Percentiles rank a stretch among this genome's conserved stretches.
These are phyloP conservation scores for Artibeus lituratus DNA, from an alignment of 2,797 vertebrate genomes.

Conservation along the genomic window DNA sequence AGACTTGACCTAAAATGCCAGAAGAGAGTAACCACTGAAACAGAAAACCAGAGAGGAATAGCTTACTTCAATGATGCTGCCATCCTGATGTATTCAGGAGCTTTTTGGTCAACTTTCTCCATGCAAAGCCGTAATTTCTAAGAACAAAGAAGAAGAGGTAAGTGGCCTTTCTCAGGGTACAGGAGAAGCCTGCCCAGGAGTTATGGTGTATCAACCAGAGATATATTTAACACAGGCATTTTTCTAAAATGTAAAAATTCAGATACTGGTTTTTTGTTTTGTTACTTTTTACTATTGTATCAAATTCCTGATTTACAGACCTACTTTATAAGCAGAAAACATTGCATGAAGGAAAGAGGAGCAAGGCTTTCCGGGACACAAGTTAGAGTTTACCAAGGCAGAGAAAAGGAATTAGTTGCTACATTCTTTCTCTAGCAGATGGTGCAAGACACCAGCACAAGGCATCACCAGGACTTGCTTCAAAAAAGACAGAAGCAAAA, in stretches of 20 bases:
- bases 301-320: neutral
- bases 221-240: neutral
- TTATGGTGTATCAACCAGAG: neutral
- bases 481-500: neutral
- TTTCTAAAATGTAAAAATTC: neutral
- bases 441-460: neutral
- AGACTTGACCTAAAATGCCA: neutral
- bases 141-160: constrained; percentile 30
- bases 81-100: constrained; percentile 95
- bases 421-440: neutral
- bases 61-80: constrained; percentile 97
- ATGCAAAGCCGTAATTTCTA: constrained; percentile 95
- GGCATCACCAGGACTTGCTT: neutral
- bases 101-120: constrained; percentile 95
- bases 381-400: neutral
- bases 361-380: neutral
- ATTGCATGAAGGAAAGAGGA: neutral
- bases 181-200: neutral
- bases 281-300: neutral
- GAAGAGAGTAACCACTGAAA: neutral
- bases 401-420: neutral
- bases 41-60: neutral
- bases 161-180: neutral
- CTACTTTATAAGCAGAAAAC: constrained; percentile 37
- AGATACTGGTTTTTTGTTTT: neutral